Evolutionary conservation across 2,113 vertebrate genomes (phyloP).

Genomic region (Panthera leo): DNA sequence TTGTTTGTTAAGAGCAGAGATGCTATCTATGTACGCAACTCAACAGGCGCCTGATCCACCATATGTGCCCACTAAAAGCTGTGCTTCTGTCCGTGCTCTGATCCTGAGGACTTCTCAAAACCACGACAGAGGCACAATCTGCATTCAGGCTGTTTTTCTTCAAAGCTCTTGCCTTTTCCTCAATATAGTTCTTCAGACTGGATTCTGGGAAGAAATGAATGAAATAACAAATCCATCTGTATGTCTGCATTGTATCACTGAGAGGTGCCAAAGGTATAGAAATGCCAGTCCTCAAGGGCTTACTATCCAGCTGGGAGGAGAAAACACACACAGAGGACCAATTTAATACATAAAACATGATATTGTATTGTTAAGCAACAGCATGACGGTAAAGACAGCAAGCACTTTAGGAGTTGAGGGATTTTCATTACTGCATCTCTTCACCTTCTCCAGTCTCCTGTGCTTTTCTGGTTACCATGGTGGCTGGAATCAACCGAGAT

Average conservation of each 20-base stretch:
- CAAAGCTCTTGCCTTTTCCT: not conserved
- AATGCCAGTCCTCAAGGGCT: not conserved
- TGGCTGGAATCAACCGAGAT: conserved; percentile 50
- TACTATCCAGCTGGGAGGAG: not conserved
- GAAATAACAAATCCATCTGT: not conserved
- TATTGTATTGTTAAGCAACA: not conserved
- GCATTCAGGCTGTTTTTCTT: not conserved
- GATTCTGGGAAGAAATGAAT: not conserved
- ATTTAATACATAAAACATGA: conserved; percentile 50
- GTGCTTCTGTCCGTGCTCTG: not conserved
- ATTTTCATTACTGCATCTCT: conserved; percentile 40
- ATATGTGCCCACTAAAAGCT: not conserved
- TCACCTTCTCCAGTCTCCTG: conserved; percentile 51
- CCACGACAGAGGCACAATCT: not conserved
- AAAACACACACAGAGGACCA: not conserved
- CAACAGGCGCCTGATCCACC: not conserved
- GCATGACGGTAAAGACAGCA: conserved; percentile 47
- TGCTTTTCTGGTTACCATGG: conserved; percentile 71
- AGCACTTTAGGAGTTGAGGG: conserved; percentile 31
- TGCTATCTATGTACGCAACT: not conserved
- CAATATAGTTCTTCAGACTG: not conserved
- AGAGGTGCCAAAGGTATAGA: not conserved
- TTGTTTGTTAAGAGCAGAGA: not conserved
- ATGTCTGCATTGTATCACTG: not conserved
- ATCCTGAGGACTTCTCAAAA: not conserved